Base-by-base conservation (phyloP, 2,113 vertebrate genomes). In the Corydoras maculifer region DNA sequence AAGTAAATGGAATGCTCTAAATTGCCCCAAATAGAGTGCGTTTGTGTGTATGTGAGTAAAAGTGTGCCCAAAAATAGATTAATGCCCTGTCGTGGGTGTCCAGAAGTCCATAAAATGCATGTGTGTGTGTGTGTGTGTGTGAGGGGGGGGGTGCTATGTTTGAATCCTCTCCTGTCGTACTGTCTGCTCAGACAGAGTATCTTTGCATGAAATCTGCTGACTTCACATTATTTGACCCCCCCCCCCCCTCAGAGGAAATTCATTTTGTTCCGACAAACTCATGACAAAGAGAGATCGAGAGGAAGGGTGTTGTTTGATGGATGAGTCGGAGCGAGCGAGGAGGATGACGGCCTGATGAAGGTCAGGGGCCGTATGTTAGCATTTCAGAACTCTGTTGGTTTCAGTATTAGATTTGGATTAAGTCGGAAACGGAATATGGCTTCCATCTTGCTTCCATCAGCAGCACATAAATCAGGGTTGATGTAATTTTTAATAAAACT, bases 191-290 rank as follows among this genome's bases (percentile, higher is more conserved):
- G 57, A 58, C 51, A 59, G 68, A 60, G 57, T 62, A 75, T 69
- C 59, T 49, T 68, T 72, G 65, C 58, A 60, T 65, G n/a, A 78
- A 75, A 78, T 75, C 61, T 65, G 77, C 77, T 78, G 77, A 78
- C 65, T 78, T 57, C 32, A 74, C 72, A 65, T 55, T 15, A 43
- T 18, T 58, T 74, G 53, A 32, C 69, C 58, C 53, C 49, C 14
- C 66, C 50, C 32, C 60, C 30, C 69, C 73, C 2, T 62, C 60
- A 57, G 57, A 75, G 65, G 73, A 75, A 55, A 60, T 72, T 64
- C 62, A 78, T 63, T 72, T 65, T 75, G 54, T 60, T 53, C 65
- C 62, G 69, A 70, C 43, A 65, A 61, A 62, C 50, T 32, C 49
- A 54, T 30, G 12, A 72, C 54, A 63, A 69, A 53, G 51, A 49